Evolutionary conservation across 2,113 vertebrate genomes (phyloP).

Genomic region (Lophius piscatorius): DNA sequence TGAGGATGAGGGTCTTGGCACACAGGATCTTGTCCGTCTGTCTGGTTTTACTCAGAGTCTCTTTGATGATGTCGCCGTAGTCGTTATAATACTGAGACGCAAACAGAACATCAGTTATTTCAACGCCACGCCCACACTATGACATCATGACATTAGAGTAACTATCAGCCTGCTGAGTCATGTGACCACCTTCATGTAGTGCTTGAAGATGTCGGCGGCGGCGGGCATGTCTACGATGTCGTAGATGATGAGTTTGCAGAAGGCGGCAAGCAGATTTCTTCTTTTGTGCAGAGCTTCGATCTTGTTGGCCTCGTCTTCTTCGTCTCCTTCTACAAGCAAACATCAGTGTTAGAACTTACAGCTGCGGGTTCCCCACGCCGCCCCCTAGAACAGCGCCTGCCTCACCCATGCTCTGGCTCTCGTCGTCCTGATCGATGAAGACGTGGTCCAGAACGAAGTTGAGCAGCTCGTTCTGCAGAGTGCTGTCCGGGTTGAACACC

Average conservation of each 20-base stretch:
- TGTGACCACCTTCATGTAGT: conserved; percentile 96
- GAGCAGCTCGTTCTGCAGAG: conserved; percentile 95
- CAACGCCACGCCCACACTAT: too few species aligned
- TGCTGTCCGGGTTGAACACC: conserved; percentile 95
- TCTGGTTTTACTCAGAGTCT: conserved; percentile 97
- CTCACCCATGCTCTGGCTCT: conserved; percentile 99
- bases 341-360: neutral
- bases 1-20: conserved; percentile 99
- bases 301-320: conserved; percentile 99
- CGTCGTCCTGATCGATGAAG: conserved; percentile 98
- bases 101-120: neutral
- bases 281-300: conserved; percentile 99
- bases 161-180: too few species aligned
- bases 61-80: conserved; percentile 99
- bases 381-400: neutral
- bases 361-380: too few species aligned
- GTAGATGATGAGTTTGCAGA: conserved; percentile 98
- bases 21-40: conserved; percentile 99
- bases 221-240: conserved; percentile 99
- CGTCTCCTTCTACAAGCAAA: conserved; percentile 88
- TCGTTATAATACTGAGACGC: conserved; percentile 94
- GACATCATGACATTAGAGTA: too few species aligned
- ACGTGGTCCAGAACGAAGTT: conserved; percentile 98
- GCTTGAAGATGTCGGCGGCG: conserved; percentile 99
- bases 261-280: conserved; percentile 96